Evolutionary conservation across 2,797 vertebrate genomes (phyloP).

Genomic region (Oreochromis grahami): DNA sequence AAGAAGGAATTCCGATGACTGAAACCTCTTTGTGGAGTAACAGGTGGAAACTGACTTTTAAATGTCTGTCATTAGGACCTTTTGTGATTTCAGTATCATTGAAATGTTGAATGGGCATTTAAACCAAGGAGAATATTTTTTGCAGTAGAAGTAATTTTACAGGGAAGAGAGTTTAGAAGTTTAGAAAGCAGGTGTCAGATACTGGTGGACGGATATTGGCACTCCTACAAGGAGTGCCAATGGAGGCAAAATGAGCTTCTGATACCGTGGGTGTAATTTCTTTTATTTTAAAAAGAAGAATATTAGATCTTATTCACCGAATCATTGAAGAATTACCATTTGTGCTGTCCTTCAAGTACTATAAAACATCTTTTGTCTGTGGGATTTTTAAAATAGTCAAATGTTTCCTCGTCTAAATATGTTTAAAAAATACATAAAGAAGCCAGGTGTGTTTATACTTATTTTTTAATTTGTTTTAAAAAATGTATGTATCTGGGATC

Average conservation of each 20-base stretch:
- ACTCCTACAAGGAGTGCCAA: background rate
- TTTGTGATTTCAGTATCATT: background rate
- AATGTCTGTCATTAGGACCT: background rate
- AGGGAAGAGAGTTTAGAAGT: background rate
- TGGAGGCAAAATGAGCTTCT: background rate
- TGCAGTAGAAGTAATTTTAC: background rate
- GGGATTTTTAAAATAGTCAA: background rate
- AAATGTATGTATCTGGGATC: background rate
- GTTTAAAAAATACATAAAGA: background rate
- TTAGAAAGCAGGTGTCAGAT: background rate
- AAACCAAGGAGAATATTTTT: background rate
- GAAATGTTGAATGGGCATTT: background rate
- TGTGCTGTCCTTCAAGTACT: background rate
- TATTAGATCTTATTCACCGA: rapidly evolving
- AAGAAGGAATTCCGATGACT: background rate
- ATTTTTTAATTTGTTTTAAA: background rate
- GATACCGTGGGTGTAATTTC: rapidly evolving
- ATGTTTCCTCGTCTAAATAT: background rate
- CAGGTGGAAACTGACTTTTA: background rate
- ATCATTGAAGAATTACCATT: rapidly evolving
- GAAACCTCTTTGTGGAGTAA: background rate
- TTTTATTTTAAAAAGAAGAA: background rate
- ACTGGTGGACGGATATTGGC: background rate
- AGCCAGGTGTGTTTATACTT: background rate
- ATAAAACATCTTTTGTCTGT: background rate